Percentiles rank a stretch among this genome's conserved stretches.
These are phyloP conservation scores for Calyptommatus sinebrachiatus DNA, from an alignment of 2,113 vertebrate species.

Conservation along the genomic window DNA sequence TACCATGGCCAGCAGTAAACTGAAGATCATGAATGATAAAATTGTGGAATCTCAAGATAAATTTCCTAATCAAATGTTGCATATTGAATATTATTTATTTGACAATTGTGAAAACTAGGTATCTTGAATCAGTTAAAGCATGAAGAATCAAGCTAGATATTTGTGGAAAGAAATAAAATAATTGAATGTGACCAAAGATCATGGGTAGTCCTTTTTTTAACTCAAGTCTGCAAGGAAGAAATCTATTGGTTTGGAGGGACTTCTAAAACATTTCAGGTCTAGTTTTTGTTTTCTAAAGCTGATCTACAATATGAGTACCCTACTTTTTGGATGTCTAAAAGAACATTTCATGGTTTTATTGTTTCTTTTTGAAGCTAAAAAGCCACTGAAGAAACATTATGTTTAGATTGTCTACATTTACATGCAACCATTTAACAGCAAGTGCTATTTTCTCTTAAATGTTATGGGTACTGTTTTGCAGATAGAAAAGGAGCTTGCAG, in stretches of 20 bases:
- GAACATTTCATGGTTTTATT: neutral
- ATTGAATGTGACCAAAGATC: too few relatives aligned
- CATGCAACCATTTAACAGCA: neutral
- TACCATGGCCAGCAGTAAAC: neutral
- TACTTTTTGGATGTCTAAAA: neutral
- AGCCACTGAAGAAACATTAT: neutral
- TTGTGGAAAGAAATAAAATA: neutral
- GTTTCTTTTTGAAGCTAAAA: neutral
- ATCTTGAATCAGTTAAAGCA: neutral
- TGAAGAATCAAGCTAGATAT: neutral
- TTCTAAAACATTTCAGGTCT: too few relatives aligned
- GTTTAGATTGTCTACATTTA: neutral
- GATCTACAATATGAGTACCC: neutral
- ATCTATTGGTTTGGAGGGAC: neutral
- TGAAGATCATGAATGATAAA: neutral
- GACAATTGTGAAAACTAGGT: neutral
- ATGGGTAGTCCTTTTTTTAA: neutral
- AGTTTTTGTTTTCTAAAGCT: neutral
- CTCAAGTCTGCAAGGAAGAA: neutral
- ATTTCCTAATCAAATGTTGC: neutral
- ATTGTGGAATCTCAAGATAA: neutral
- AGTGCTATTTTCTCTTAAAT: neutral
- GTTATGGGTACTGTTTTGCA: neutral
- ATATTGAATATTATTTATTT: neutral
- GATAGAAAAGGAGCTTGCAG: neutral